Percentiles rank a stretch among this genome's conserved stretches.
These are phyloP conservation scores for Pteromalus puparum DNA, from an alignment of 1,140 invertebrate species.

Conservation along the genomic window DNA sequence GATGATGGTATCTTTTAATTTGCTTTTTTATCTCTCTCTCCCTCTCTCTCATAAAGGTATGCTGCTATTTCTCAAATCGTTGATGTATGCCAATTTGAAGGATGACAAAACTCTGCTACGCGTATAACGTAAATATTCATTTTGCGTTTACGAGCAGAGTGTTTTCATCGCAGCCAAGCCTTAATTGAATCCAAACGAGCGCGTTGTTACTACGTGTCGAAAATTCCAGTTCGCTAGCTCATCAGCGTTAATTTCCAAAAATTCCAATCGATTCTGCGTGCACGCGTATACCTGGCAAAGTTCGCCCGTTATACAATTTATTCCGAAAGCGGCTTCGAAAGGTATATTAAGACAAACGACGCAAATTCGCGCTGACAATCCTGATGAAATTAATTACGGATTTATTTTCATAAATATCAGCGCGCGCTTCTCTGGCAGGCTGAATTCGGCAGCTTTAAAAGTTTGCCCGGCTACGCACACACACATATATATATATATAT, in stretches of 20 bases:
- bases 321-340: not conserved
- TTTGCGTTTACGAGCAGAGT: too few species aligned
- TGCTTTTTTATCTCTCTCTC: not conserved
- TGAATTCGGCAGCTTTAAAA: conserved; percentile 40
- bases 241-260: not conserved
- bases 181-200: too few species aligned
- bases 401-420: conserved; percentile 48
- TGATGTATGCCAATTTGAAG: too few species aligned
- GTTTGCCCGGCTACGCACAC: conserved; percentile 15
- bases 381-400: conserved; percentile 42
- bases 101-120: too few species aligned
- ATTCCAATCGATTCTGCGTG: not conserved
- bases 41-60: too few species aligned
- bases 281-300: not conserved
- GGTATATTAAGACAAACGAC: conserved; percentile 5
- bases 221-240: too few species aligned
- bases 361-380: conserved; percentile 27
- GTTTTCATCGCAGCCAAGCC: too few species aligned
- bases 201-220: too few species aligned
- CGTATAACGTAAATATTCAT: too few species aligned
- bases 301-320: not conserved
- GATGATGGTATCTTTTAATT: conserved; percentile 30
- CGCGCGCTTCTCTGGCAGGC: not conserved
- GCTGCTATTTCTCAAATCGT: too few species aligned
- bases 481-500: too few species aligned